These are phyloP conservation scores for Liparis tanakae DNA, from an alignment of 2,797 vertebrate genomes.

Conservation along the genomic window DNA sequence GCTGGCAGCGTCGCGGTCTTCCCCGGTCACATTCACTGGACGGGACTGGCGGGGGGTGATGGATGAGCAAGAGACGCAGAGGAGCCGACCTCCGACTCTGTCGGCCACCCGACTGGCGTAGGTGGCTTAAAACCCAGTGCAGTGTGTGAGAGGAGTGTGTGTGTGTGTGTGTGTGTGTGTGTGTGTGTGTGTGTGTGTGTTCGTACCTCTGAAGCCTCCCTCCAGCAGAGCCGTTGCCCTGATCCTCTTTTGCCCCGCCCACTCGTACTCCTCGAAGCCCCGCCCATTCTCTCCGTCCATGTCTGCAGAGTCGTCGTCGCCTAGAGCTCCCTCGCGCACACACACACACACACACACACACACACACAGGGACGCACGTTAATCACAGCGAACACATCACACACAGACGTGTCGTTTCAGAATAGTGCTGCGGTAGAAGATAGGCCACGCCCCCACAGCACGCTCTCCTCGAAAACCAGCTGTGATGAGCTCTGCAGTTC, in stretches of 20 bases:
- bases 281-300: slow-evolving; percentile 95
- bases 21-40: slow-evolving; percentile 50
- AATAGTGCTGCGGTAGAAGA: not conserved
- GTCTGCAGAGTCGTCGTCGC: slow-evolving; percentile 95
- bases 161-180: not conserved
- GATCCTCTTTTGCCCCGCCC: slow-evolving; percentile 99
- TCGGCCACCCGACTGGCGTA: slow-evolving; percentile 13
- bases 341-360: slow-evolving; percentile 38
- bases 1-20: slow-evolving; percentile 54
- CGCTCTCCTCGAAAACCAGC: slow-evolving; percentile 19
- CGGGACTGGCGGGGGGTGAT: slow-evolving; percentile 50
- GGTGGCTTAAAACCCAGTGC: not conserved
- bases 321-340: slow-evolving; percentile 94
- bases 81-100: slow-evolving; percentile 9
- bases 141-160: not conserved
- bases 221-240: slow-evolving; percentile 96
- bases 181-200: slow-evolving; percentile 1
- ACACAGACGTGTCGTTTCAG: not conserved
- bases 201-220: slow-evolving; percentile 96
- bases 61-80: slow-evolving; percentile 43
- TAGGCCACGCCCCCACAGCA: slow-evolving; percentile 1
- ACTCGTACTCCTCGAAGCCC: slow-evolving; percentile 98
- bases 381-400: too few relatives aligned
- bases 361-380: not conserved
- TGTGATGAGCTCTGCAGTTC: not conserved